A percentile compares a stretch with the other conserved stretches of the same genome.
Evolutionary conservation across 2,888 invertebrate species (phyloP).

Genomic region (Globia sparganii): DNA sequence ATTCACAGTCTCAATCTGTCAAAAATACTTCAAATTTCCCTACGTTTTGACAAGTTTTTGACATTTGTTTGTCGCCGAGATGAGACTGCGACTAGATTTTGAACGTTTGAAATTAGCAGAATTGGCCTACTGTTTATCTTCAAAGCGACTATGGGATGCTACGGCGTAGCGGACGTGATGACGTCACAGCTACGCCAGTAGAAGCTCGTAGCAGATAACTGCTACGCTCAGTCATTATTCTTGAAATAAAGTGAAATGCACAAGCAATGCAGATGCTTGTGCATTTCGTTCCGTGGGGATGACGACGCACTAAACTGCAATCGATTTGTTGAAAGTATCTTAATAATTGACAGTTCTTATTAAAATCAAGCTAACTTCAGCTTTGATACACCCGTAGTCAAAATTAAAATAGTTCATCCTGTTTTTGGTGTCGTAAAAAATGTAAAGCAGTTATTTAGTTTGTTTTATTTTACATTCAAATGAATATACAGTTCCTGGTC

Average conservation of each 20-base stretch:
- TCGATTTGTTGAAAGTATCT: too few species aligned
- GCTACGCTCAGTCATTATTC: conserved; percentile 1
- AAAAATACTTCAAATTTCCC: too few species aligned
- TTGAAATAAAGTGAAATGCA: not conserved
- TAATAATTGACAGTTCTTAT: not conserved
- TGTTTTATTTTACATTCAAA: not conserved
- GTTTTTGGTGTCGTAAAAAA: not conserved
- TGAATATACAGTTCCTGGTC: conserved; percentile 18
- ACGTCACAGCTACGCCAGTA: conserved; percentile 31
- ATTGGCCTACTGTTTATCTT: too few species aligned
- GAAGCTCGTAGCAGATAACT: conserved; percentile 25
- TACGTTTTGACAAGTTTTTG: too few species aligned
- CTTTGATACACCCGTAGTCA: not conserved
- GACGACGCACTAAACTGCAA: not conserved
- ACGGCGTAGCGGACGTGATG: conserved; percentile 34
- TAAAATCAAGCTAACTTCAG: not conserved
- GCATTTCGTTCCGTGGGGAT: not conserved
- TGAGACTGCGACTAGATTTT: too few species aligned
- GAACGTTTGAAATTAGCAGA: too few species aligned
- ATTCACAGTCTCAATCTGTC: too few species aligned
- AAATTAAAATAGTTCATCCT: not conserved
- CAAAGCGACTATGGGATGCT: conserved; percentile 14
- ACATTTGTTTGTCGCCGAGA: too few species aligned
- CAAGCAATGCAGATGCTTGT: not conserved
- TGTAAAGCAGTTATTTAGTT: not conserved